Conservation (phyloP, 2,113 vertebrate species). For the Barbus barbus region DNA sequence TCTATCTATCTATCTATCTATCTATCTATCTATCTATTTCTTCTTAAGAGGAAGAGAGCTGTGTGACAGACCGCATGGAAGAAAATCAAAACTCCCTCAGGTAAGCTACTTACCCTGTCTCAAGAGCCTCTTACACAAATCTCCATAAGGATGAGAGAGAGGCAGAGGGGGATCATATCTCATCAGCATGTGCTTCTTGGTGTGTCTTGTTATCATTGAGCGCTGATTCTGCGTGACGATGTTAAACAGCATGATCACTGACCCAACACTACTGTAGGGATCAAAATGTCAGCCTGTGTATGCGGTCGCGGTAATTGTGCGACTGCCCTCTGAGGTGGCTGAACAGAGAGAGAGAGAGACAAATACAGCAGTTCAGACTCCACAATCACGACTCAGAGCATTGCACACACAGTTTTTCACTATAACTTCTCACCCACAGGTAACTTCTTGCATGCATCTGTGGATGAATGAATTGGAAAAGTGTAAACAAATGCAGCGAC, state of each 20-base stretch:
- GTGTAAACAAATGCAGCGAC: neutral
- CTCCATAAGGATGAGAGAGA: conserved; percentile 51
- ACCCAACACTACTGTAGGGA: conserved; percentile 17
- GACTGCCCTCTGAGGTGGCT: neutral
- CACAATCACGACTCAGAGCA: neutral
- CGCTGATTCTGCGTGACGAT: neutral
- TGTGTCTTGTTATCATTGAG: conserved; percentile 25
- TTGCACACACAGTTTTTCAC: neutral
- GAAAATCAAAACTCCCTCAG: conserved; percentile 66
- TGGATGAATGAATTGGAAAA: neutral
- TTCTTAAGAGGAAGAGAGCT: neutral
- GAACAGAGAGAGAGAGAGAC: neutral
- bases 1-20: too few relatives aligned
- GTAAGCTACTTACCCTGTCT: conserved; percentile 71
- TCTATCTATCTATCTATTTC: neutral
- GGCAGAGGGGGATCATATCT: conserved; percentile 23
- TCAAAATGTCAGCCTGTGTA: conserved; percentile 25
- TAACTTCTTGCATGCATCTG: neutral
- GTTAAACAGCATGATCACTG: conserved; percentile 38
- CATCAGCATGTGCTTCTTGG: conserved; percentile 25
- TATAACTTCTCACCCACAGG: neutral
- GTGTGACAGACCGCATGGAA: conserved; percentile 60
- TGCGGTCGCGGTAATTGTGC: neutral
- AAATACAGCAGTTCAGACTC: neutral
- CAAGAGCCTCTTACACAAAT: conserved; percentile 68